Conservation (phyloP, 2,888 invertebrate genomes). For the Parelbella ahira region DNA sequence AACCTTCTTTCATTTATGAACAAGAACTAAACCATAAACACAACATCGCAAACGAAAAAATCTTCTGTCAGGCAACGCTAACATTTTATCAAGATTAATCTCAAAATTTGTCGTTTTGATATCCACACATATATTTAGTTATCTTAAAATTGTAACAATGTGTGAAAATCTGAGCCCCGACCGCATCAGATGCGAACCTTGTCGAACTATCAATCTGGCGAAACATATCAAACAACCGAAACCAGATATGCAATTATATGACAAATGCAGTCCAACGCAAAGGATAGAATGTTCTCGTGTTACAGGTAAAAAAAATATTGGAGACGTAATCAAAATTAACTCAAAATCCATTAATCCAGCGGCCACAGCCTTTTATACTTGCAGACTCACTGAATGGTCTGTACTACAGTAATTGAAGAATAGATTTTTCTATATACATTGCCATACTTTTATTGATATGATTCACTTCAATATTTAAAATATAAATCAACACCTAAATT, state of each 20-base stretch:
- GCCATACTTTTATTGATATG: too few species aligned
- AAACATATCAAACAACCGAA: conserved; percentile 51
- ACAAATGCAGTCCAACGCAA: conserved; percentile 53
- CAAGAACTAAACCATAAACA: too few species aligned
- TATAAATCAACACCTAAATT: too few species aligned
- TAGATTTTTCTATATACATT: too few species aligned
- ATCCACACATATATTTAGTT: not conserved
- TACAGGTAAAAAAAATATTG: conserved; percentile 45
- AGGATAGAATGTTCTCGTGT: conserved; percentile 46
- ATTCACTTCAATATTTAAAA: too few species aligned
- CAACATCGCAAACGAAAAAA: too few species aligned
- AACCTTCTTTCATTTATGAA: too few species aligned
- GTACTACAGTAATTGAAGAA: too few species aligned
- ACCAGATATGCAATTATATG: conserved; percentile 65
- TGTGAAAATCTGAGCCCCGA: conserved; percentile 49
- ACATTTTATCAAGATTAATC: not conserved
- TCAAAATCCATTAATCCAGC: too few species aligned
- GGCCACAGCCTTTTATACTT: too few species aligned
- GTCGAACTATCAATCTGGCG: conserved; percentile 69
- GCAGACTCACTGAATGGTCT: too few species aligned
- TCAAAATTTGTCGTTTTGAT: conserved; percentile 14
- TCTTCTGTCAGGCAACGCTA: conserved; percentile 16
- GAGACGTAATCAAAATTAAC: too few species aligned
- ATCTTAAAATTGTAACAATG: conserved; percentile 37
- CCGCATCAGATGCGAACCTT: conserved; percentile 54